These are phyloP conservation scores for Peromyscus aztecus DNA, from an alignment of 2,797 vertebrate genomes.

Conservation along the genomic window DNA sequence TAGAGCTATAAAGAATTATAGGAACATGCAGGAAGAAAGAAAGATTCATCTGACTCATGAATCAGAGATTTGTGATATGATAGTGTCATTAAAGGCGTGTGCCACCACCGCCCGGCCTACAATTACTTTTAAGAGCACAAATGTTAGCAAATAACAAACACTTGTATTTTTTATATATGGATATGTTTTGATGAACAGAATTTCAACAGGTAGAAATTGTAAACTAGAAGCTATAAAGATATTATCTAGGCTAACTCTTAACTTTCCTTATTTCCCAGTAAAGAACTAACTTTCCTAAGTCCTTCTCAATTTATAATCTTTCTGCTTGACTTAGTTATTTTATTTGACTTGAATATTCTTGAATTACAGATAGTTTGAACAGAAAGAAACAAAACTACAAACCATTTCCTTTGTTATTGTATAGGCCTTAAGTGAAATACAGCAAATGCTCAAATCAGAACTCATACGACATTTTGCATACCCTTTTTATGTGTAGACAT, in stretches of 20 bases:
- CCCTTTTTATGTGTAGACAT: not conserved
- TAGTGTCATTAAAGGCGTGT: too few species aligned
- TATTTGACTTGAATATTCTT: conserved; percentile 5
- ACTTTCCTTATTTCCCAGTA: not conserved
- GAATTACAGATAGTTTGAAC: conserved; percentile 48
- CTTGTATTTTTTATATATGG: too few species aligned
- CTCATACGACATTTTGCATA: not conserved
- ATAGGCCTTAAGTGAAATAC: not conserved
- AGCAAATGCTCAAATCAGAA: not conserved
- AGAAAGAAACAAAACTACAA: conserved; percentile 11
- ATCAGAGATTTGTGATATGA: not conserved
- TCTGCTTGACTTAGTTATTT: not conserved
- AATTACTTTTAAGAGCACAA: too few species aligned
- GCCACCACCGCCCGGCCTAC: too few species aligned
- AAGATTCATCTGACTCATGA: not conserved
- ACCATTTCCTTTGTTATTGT: conserved; percentile 22
- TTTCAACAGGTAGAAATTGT: not conserved
- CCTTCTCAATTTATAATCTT: not conserved
- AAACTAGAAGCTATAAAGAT: not conserved
- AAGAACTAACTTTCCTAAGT: not conserved
- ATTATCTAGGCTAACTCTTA: not conserved
- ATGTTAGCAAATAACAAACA: too few species aligned
- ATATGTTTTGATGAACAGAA: not conserved
- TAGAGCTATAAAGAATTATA: not conserved
- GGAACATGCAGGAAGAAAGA: not conserved